phyloP scores from a whole-genome alignment of 92 coral and sea anemone species.

The Zoanthus sansibaricus region DNA sequence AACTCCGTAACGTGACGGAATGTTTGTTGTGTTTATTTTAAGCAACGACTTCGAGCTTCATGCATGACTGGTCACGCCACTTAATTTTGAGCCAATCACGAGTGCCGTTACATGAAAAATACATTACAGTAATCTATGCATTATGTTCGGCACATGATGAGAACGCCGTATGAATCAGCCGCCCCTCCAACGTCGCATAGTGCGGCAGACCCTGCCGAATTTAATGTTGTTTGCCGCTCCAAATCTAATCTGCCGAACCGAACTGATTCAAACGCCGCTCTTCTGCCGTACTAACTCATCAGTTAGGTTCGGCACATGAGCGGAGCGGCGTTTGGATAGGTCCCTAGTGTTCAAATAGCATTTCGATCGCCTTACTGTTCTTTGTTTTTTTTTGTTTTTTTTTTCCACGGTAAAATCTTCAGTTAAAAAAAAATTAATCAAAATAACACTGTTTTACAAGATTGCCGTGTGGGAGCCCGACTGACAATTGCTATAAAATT shows the following conservation, averaged over 20 bases:
- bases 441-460: neutral
- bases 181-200: slow-evolving; percentile 25
- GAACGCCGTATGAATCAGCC: slow-evolving; percentile 8
- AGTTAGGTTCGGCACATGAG: slow-evolving; percentile 9
- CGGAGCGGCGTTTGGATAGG: slow-evolving; percentile 4
- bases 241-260: slow-evolving; percentile 39
- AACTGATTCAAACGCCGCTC: slow-evolving; percentile 42
- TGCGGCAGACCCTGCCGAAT: slow-evolving; percentile 33
- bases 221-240: slow-evolving; percentile 12
- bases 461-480: slow-evolving; percentile 21
- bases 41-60: no score
- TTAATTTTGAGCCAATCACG: no score
- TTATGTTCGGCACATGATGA: slow-evolving; percentile 19
- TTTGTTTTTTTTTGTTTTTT: no score
- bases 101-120: no score
- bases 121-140: neutral
- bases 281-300: slow-evolving; percentile 23
- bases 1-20: no score
- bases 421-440: no score
- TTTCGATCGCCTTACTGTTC: no score
- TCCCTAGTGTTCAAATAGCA: no score
- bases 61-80: no score
- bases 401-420: no score
- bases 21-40: no score
- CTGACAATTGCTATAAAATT: neutral